A percentile compares a stretch with the other conserved stretches of the same genome.
These are phyloP conservation scores for Ramphastos sulfuratus DNA, from an alignment of 2,113 vertebrate species.

Conservation along the genomic window DNA sequence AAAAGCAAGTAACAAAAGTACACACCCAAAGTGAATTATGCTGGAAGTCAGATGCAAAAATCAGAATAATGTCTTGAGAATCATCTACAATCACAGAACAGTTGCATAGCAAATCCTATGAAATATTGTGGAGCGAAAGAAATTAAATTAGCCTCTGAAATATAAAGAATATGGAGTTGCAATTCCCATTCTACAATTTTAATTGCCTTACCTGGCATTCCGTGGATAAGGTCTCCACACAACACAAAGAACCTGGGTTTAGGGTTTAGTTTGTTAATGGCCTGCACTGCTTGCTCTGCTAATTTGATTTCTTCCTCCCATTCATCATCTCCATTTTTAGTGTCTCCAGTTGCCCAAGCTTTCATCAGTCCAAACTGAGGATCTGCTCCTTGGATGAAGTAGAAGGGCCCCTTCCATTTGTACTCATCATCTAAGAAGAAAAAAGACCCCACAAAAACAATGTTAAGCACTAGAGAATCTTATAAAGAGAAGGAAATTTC, in stretches of 20 bases:
- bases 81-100: not conserved
- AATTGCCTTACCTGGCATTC: slow-evolving; percentile 88
- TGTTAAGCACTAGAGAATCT: not conserved
- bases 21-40: not conserved
- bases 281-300: slow-evolving; percentile 84
- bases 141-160: not conserved
- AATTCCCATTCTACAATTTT: not conserved
- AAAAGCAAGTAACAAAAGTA: not conserved
- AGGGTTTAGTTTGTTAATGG: slow-evolving; percentile 84
- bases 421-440: slow-evolving; percentile 78
- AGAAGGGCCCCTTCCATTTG: slow-evolving; percentile 91
- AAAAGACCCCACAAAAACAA: not conserved
- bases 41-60: not conserved
- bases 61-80: not conserved
- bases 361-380: slow-evolving; percentile 97
- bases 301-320: slow-evolving; percentile 90
- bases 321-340: slow-evolving; percentile 83
- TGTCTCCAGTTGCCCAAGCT: slow-evolving; percentile 86
- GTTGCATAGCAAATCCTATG: not conserved
- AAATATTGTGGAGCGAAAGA: not conserved
- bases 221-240: slow-evolving; percentile 92
- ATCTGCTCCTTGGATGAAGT: slow-evolving; percentile 92
- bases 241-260: slow-evolving; percentile 89
- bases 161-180: not conserved
- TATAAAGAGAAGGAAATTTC: not conserved